These are phyloP conservation scores for Spondyliosoma cantharus DNA, from an alignment of 2,797 vertebrate species.

Conservation along the genomic window DNA sequence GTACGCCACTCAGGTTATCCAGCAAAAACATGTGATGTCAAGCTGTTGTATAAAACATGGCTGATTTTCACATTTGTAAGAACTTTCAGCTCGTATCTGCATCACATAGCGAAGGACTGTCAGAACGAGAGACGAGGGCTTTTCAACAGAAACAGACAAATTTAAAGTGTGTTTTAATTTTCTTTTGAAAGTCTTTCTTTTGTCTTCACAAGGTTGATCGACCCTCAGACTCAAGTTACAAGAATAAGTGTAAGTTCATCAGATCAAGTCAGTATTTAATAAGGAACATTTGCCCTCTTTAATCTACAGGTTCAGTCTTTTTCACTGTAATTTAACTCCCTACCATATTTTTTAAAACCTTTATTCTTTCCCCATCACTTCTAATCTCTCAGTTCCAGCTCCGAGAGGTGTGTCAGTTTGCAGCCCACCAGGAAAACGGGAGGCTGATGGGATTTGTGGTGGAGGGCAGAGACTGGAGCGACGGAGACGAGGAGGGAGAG, in stretches of 20 bases:
- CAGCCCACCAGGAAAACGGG: conserved; percentile 95
- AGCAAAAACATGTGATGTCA: neutral
- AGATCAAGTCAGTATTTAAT: neutral
- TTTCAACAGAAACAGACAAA: neutral
- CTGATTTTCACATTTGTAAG: neutral
- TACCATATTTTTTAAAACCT: neutral
- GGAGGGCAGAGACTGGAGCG: conserved; percentile 83
- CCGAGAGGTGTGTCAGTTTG: conserved; percentile 90
- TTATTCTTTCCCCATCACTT: neutral
- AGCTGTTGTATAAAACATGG: neutral
- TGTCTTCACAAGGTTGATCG: conserved; percentile 89
- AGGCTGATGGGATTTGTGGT: conserved; percentile 95
- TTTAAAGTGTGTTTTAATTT: neutral
- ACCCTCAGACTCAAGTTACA: conserved; percentile 98
- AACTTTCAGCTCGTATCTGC: neutral
- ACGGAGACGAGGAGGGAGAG: conserved; percentile 81
- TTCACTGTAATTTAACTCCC: neutral
- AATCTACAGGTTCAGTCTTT: neutral
- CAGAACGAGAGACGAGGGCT: neutral
- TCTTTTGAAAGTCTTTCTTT: neutral
- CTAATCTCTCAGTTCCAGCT: conserved; percentile 89
- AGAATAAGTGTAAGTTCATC: conserved; percentile 91
- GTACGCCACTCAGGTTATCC: neutral
- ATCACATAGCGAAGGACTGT: neutral
- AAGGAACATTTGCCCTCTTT: neutral